Evolutionary conservation across 2,113 vertebrate species (phyloP), one percentile per base, ranked within the genome.

Genomic region (Gyps fulvus): DNA sequence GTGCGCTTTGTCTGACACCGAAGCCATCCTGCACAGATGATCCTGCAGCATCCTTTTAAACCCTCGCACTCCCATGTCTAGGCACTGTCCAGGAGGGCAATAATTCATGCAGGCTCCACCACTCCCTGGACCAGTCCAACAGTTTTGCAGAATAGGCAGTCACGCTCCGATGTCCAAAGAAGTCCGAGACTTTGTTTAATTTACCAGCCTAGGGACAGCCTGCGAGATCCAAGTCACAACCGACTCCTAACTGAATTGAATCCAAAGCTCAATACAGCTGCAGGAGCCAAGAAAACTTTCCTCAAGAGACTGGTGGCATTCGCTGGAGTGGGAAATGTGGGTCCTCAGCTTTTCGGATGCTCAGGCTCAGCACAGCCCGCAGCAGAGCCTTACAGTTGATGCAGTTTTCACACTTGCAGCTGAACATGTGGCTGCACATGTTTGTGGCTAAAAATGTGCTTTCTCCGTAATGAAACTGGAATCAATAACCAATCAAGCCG

Each of bases 401-500:
- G 50, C 9, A 71, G 66, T 83, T 93, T 85, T 91, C 71, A 65
- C 81, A 70, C 81, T 95, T 79, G 65, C 69, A 92, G 70, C 70
- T 94, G 83, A 93, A 95, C 84, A 91, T 83, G 81, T 93, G 84
- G 58, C 67, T 80, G 94, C 77, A 67, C 34, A 47, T 31, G n/a
- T 72, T 88, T 88, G 79, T 77, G 54, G 76, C 86, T 81, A 79
- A 95, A 94, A 96, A 88, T 95, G 77, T 81, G 66, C 80, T 89
- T 78, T 96, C 85, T 89, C 95, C 73, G 9, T 94, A 93, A 92
- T 84, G 93, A 97, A 96, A 95, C 63, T 92, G 95, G 94, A 97
- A 97, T 97, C 93, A 94, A 93, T 94, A 97, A 93, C 92, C 97
- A 97, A 97, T 96, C 96, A 97, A 96, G 95, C 70, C 93, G 87